Evolutionary conservation across 2,113 vertebrate genomes (phyloP).

Genomic region (Scortum barcoo): DNA sequence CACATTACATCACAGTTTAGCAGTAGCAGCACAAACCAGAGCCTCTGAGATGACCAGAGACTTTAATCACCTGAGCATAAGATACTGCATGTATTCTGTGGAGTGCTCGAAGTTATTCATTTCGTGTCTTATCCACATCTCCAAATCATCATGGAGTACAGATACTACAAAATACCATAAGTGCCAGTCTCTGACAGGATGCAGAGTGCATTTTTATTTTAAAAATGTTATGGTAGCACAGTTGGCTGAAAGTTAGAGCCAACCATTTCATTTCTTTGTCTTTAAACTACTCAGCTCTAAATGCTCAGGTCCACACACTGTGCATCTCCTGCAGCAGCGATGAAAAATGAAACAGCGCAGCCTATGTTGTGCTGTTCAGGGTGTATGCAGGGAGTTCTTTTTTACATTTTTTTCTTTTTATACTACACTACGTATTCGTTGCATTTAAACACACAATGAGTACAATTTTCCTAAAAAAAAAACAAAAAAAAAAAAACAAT

Average conservation of each 20-base stretch:
- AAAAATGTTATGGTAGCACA: not conserved
- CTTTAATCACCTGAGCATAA: no score
- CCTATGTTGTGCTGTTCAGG: not conserved
- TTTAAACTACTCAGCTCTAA: not conserved
- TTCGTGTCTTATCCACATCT: no score
- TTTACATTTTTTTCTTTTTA: no score
- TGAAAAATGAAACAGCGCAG: not conserved
- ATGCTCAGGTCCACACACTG: not conserved
- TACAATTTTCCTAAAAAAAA: no score
- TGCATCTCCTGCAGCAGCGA: not conserved
- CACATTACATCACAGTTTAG: no score
- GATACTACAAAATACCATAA: not conserved
- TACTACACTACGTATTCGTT: no score
- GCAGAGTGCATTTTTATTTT: not conserved
- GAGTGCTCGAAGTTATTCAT: no score
- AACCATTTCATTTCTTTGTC: not conserved
- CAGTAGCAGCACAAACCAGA: no score
- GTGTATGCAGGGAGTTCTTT: not conserved
- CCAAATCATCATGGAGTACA: no score
- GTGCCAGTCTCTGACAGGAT: not conserved
- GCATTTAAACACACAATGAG: not conserved
- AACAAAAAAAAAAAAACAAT: no score
- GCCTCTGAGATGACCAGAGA: no score
- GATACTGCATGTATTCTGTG: no score
- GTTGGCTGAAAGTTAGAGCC: not conserved